Evolutionary conservation across 2,797 vertebrate genomes (phyloP).

Genomic region (Macropus fuliginosus): DNA sequence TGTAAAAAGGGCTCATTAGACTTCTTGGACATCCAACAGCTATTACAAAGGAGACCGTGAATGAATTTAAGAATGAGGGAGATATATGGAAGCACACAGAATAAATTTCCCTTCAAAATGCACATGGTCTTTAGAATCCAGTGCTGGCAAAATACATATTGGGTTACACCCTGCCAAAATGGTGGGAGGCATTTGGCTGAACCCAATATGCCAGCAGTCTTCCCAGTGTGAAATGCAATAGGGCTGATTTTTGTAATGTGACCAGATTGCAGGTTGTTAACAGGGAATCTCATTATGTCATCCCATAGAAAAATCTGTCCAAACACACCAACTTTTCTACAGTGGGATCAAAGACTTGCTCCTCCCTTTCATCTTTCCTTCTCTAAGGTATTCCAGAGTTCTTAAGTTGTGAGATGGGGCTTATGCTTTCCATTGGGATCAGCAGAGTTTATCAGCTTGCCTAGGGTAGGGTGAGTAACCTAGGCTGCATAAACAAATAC

Average conservation of each 20-base stretch:
- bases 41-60: conserved; percentile 40
- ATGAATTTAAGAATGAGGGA: conserved; percentile 40
- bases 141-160: neutral
- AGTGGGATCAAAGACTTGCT: conserved; percentile 72
- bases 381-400: conserved; percentile 4
- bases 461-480: conserved; percentile 54
- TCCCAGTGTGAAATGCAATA: neutral
- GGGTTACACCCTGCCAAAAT: neutral
- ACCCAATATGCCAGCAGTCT: conserved; percentile 20
- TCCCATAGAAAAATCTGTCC: conserved; percentile 63
- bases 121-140: conserved; percentile 32
- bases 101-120: conserved; percentile 26
- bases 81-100: conserved; percentile 17
- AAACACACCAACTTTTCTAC: conserved; percentile 67
- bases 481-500: conserved; percentile 46
- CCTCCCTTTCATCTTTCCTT: conserved; percentile 75
- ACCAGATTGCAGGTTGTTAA: conserved; percentile 66
- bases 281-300: conserved; percentile 71
- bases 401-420: conserved; percentile 57
- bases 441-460: conserved; percentile 65
- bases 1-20: conserved; percentile 13
- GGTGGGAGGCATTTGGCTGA: conserved; percentile 51
- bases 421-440: conserved; percentile 31
- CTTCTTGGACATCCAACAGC: conserved; percentile 46
- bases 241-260: conserved; percentile 51